Base-by-base conservation (phyloP, 2,113 vertebrate genomes). In the Alexandromys fortis region DNA sequence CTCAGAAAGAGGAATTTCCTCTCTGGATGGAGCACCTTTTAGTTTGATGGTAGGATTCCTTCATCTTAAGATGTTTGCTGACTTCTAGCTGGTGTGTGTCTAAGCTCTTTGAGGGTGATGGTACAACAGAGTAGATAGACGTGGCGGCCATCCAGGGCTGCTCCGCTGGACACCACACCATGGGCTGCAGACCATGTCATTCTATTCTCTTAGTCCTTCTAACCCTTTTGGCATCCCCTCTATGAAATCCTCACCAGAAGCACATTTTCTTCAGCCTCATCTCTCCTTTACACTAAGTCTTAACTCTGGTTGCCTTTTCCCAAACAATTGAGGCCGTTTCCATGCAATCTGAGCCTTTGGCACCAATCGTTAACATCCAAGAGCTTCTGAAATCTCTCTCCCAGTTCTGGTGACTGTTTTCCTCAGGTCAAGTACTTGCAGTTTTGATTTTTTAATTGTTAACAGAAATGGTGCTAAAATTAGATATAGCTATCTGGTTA, bases 181-280 rank as follows among this genome's bases (percentile, higher is more conserved):
- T 21, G 26, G 4, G 21, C 49, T 65, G 35, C 13, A 30, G 0
- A 5, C 14, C 35, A n/a, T 6, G 1, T 5, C 28, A 30, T 52
- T 19, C 8, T 24, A 83, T 30, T 55, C 52, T 28, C 3, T 9
- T 1, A 21, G 22, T 55, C 82, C 61, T 61, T 65, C 17, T 16
- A 65, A 22, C 14, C 49, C 33, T 83, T 17, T 79, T 19, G 61
- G 3, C 10, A 17, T 58, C 10, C 42, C 38, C 24, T 82, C 13
- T 65, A 12, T 2, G 28, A 63, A 42, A 72, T 2, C 1, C 28
- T 86, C 12, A 68, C 0, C 22, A 77, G 33, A 55, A 72, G 12
- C 7, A 61, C 7, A n/a, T 21, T 68, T 68, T 28, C 30, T 82
- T 72, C 28, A 63, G 2, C 19, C 73, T n/a, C 49, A 63, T 28